Percentiles rank a stretch among this genome's conserved stretches.
Evolutionary conservation across 2,797 vertebrate genomes (phyloP).

Genomic region (Lithobates sylvaticus): DNA sequence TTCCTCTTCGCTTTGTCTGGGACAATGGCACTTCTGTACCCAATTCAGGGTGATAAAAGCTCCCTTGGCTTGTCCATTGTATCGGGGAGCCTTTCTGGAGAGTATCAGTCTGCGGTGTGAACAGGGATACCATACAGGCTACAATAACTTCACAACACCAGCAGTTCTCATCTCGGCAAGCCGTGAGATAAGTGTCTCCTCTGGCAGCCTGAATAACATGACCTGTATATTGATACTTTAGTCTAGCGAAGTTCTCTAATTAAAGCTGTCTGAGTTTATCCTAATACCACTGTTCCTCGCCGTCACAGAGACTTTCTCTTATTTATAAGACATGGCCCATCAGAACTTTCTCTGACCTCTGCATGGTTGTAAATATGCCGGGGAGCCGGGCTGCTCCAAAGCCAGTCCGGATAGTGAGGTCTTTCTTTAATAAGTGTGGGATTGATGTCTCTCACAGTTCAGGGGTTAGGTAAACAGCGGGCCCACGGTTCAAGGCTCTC

Average conservation of each 20-base stretch:
- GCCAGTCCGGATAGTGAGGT: slow-evolving; percentile 68
- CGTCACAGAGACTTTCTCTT: slow-evolving; percentile 71
- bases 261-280: slow-evolving; percentile 71
- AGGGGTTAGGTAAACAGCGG: slow-evolving; percentile 78
- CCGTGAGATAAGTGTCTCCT: slow-evolving; percentile 56
- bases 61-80: slow-evolving; percentile 37
- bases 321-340: slow-evolving; percentile 70
- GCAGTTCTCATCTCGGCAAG: slow-evolving; percentile 39
- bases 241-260: slow-evolving; percentile 66
- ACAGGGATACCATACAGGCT: slow-evolving; percentile 48
- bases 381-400: slow-evolving; percentile 68
- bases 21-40: slow-evolving; percentile 48
- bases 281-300: slow-evolving; percentile 70
- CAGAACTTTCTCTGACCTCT: slow-evolving; percentile 73
- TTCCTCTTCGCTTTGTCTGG: background rate
- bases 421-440: slow-evolving; percentile 76
- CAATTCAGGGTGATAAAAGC: slow-evolving; percentile 13
- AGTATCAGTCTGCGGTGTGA: slow-evolving; percentile 51
- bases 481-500: slow-evolving; percentile 73
- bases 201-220: slow-evolving; percentile 56
- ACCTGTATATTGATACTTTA: slow-evolving; percentile 66
- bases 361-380: slow-evolving; percentile 70
- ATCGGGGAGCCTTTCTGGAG: slow-evolving; percentile 14
- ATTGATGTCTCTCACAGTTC: slow-evolving; percentile 75
- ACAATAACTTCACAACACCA: slow-evolving; percentile 55